A percentile compares a stretch with the other conserved stretches of the same genome.
phyloP scores from a whole-genome alignment of 2,797 vertebrate genomes.

The Gymnodraco acuticeps region DNA sequence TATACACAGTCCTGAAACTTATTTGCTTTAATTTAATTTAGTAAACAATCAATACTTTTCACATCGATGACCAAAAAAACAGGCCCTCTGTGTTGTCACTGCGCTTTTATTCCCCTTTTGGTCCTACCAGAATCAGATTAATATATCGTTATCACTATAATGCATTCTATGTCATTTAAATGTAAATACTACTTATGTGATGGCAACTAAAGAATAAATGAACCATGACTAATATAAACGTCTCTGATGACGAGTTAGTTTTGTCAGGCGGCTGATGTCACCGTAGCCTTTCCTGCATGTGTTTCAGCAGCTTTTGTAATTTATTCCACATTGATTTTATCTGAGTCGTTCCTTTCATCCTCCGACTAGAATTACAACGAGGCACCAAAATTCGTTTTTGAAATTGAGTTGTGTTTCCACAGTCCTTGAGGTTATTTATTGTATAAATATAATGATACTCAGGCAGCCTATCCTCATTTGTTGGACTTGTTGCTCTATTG shows the following conservation, averaged over 20 bases:
- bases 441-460: constrained; percentile 11
- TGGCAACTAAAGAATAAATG: constrained; percentile 30
- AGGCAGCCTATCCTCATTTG: constrained; percentile 35
- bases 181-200: constrained; percentile 3
- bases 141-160: no score
- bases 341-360: neutral
- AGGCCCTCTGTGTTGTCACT: neutral
- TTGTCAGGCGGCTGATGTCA: constrained; percentile 4
- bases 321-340: constrained; percentile 35
- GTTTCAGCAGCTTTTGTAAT: neutral
- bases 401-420: neutral
- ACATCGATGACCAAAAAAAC: neutral
- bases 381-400: neutral
- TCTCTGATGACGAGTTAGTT: constrained; percentile 23
- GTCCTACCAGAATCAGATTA: no score
- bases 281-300: neutral
- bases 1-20: neutral
- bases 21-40: neutral
- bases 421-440: constrained; percentile 27
- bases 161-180: neutral
- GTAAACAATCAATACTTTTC: neutral
- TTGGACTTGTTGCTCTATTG: constrained; percentile 29
- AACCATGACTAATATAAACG: constrained; percentile 28
- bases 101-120: neutral
- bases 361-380: constrained; percentile 6